Base-by-base conservation (phyloP, 1,140 invertebrate genomes). In the Oscheius sp. region DNA sequence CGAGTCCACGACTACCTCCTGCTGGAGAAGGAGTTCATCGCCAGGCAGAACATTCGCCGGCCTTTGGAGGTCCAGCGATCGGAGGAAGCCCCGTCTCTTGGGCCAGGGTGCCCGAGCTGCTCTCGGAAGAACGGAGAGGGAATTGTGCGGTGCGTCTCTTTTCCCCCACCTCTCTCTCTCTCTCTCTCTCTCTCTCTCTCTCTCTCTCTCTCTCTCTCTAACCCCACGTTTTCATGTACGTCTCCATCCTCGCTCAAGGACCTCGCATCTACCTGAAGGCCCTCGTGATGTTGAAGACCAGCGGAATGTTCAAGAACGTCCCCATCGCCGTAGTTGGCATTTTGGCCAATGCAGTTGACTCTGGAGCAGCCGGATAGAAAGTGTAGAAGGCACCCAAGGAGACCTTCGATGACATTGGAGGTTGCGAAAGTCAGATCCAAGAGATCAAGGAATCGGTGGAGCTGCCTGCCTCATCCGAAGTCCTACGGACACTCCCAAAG, bases 391-490 rank as follows among this genome's bases (percentile, higher is more conserved):
- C 79, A 13, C 79, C 79, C 15, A 80, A 79, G 62, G 79, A 80
- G 32, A 62, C 67, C 23, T 80, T 79, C 45, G 79, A 69, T 32
- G 72, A 80, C 38, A 79, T 80, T 71, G 79, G 79, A 31, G 79
- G 79, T 2, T 65, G 75, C 2, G 79, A 80, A 4, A 38, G 52
- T 4, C 79, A 80, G 52, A 79, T 80, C 42, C 79, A 81, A 35
- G 79, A 80, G 66, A 61, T 80, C 4, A 80, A 80, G 58, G 79
- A 80, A 45, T 61, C 77, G 20, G 79, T 80, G 15, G 79, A 80
- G 49, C 69, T 81, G 20, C 79, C 79, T 80, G 34, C 80, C 79
- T n/a, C 79, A 80, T 74, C 79, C 79, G 13, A 77, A 80, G 63
- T 80, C 74, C 52, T 80, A 80, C 61, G 61, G 79, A 80, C 55